Base-by-base conservation (phyloP, 2,888 invertebrate genomes). In the Synanthedon formicaeformis region DNA sequence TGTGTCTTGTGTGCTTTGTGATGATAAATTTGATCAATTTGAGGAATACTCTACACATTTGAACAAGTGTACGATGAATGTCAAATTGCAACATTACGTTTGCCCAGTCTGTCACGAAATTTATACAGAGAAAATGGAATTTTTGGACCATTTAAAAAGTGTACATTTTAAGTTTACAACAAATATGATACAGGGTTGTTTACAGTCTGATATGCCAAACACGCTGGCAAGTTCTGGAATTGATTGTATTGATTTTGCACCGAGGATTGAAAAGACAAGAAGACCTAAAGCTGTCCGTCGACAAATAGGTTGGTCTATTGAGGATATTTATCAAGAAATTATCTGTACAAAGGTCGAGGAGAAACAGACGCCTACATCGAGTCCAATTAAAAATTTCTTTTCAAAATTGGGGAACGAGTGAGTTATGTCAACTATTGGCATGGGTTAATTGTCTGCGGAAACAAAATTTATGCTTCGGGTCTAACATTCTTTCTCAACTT, bases 321-420 rank as follows among this genome's bases (percentile, higher is more conserved):
- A 86, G 64, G 86, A 87, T 64, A 87, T 87, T 60, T 87, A 87
- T 62, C 86, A 87, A 68, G 86, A 87, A 64, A 86, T 87, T 69
- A 85, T 84, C 57, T 85, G 81, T 66, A 82, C 77, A 67, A 79
- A 73, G 59, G 63, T 77, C 59, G 81, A 84, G 60, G 77, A 78
- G 12, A 78, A 81, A 61, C 71, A 73, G 57, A 78, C 81, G 48
- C 77, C 83, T 23, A 75, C 75, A 50, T 74, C 84, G n/a, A 87
- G 86, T 69, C 86, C 86, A 12, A 63, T 85, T 61, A 87, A 87
- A 73, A 75, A 72, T 55, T 81, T 86, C 65, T 78, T 86, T 73
- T 75, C 82, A 50, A 84, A 79, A 67, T 69, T 85, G 58, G 82
- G 84, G 63, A 86, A 83, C 75, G 86, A 84, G 86, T 87, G 85